These are phyloP conservation scores for Holotrichia oblita DNA, from an alignment of 1,140 invertebrate genomes.

Conservation along the genomic window DNA sequence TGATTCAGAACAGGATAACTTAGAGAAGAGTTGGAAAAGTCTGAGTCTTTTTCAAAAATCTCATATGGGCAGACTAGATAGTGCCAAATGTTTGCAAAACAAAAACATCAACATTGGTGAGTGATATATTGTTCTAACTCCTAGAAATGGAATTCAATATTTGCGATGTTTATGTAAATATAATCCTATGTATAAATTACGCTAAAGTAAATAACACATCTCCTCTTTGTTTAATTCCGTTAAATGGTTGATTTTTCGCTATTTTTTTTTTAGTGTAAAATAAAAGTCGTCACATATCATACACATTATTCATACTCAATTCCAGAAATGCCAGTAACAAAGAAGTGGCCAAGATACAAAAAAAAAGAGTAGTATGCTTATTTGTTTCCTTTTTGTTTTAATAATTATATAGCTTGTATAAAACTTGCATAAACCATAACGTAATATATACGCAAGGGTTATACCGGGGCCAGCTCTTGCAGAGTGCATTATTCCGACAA, in stretches of 20 bases:
- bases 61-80: slow-evolving; percentile 55
- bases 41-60: slow-evolving; percentile 53
- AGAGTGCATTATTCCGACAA: slow-evolving; percentile 35
- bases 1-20: slow-evolving; percentile 44
- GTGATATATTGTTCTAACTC: background rate
- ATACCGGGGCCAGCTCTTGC: background rate
- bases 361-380: background rate
- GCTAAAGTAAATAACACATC: background rate
- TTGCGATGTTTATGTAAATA: slow-evolving; percentile 14
- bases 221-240: slow-evolving; percentile 13
- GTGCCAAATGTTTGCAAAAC: slow-evolving; percentile 46
- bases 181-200: background rate
- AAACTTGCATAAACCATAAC: slow-evolving; percentile 35
- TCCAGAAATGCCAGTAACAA: slow-evolving; percentile 13
- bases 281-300: background rate
- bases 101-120: slow-evolving; percentile 27
- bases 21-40: slow-evolving; percentile 56
- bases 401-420: slow-evolving; percentile 33
- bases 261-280: background rate
- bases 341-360: background rate
- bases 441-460: slow-evolving; percentile 32
- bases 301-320: slow-evolving; percentile 7
- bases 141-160: background rate
- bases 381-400: slow-evolving; percentile 20
- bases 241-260: background rate